phyloP scores from a whole-genome alignment of 2,888 invertebrate genomes.

The Bimastos eiseni region DNA sequence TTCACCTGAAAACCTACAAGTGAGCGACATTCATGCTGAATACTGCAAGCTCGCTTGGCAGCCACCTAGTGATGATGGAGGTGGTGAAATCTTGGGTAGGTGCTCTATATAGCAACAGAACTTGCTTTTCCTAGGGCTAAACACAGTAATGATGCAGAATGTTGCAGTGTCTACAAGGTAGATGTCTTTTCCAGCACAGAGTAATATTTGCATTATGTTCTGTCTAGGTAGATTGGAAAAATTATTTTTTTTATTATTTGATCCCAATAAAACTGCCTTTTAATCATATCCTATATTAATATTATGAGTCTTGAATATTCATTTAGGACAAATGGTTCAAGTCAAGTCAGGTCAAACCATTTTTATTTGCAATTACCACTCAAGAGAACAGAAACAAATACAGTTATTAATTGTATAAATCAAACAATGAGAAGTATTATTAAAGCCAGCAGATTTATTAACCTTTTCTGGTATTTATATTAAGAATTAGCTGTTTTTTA shows the following conservation, averaged over 20 bases:
- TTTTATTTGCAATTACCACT: too few relatives aligned
- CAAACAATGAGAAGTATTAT: too few relatives aligned
- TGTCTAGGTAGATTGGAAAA: neutral
- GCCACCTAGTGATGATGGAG: conserved; percentile 64
- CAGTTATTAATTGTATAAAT: too few relatives aligned
- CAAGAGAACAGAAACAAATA: too few relatives aligned
- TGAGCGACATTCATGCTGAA: conserved; percentile 64
- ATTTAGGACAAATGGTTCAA: too few relatives aligned
- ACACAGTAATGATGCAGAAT: neutral
- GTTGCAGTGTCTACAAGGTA: too few relatives aligned
- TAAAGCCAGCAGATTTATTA: neutral
- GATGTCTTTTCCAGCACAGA: neutral
- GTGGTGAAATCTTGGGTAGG: conserved; percentile 63
- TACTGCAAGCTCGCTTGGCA: conserved; percentile 65
- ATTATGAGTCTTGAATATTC: neutral
- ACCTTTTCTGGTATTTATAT: neutral
- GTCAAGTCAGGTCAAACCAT: too few relatives aligned
- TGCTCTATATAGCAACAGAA: neutral
- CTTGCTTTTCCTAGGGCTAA: too few relatives aligned
- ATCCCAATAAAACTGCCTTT: neutral
- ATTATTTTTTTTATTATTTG: neutral
- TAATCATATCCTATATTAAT: neutral
- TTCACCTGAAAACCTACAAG: conserved; percentile 62
- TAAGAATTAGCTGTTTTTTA: neutral
- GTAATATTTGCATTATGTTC: neutral